Base-by-base conservation (phyloP, 2,113 vertebrate species). In the Hepsetus odoe region DNA sequence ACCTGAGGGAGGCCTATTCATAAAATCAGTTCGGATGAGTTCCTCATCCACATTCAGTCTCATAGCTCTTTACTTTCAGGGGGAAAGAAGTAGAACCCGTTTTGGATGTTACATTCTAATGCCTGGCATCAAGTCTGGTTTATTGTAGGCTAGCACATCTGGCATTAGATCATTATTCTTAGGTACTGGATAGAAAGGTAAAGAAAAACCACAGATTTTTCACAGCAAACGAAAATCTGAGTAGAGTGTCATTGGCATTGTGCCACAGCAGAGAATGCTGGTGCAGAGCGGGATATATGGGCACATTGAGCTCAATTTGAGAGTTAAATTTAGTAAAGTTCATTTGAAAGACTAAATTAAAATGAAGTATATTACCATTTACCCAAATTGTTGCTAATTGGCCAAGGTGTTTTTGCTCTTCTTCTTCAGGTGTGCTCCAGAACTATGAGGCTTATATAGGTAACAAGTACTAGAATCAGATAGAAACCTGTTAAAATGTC, bases 1-100 rank as follows among this genome's bases (percentile, higher is more conserved):
- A 32, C 42, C 76, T 35, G 42, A 55, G 51, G 51, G 24, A 64
- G 65, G 58, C 30, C 58, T 71, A 51, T 75, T 80, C 55, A 74
- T 68, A 80, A 68, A 74, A 35, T 8, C 71, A 51, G 62, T 58
- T 61, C 71, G 61, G 64, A 53, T 0, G 32, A 30, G 44, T 62
- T 49, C 67, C 42, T 62, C 40, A 61, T 70, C 35, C 67, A 71
- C 13, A 77, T 49, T 26, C 16, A 26, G 53, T 71, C 56, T 64
- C 53, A 16, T 69, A 22, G 67, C 26, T 71, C n/a, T 78, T 62
- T 64, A 35, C 44, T 53, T 64, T 38, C 68, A n/a, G 26, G 38
- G 32, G 33, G 9, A 22, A 32, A 38, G 18, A 65, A 26, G 3
- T n/a, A 11, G 42, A 44, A 79, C 55, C 59, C 55, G 68, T 33